These are phyloP conservation scores for Beris morrisii DNA, from an alignment of 2,888 invertebrate species.

Conservation along the genomic window DNA sequence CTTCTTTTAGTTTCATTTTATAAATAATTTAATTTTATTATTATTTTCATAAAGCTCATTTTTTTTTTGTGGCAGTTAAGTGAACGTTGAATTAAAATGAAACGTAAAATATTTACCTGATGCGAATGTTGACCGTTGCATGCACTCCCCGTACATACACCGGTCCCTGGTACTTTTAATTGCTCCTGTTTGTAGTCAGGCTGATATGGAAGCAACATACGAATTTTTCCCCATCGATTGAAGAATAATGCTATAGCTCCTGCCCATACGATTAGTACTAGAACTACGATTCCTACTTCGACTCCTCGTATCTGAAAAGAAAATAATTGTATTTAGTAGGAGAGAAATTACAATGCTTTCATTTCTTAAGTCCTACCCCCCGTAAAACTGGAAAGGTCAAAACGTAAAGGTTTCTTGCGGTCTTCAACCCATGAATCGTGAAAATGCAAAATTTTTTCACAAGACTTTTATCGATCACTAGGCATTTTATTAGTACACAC, in stretches of 20 bases:
- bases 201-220: slow-evolving; percentile 88
- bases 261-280: slow-evolving; percentile 81
- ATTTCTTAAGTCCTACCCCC: too few relatives aligned
- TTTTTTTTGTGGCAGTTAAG: not conserved
- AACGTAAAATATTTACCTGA: slow-evolving; percentile 49
- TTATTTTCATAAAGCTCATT: slow-evolving; percentile 7
- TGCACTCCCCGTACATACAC: slow-evolving; percentile 66
- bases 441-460: too few relatives aligned
- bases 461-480: too few relatives aligned
- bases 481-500: too few relatives aligned
- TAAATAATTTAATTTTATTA: slow-evolving; percentile 7
- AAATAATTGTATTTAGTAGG: not conserved
- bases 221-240: slow-evolving; percentile 86
- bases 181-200: slow-evolving; percentile 89
- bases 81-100: slow-evolving; percentile 1
- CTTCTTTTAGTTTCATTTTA: slow-evolving; percentile 26
- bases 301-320: slow-evolving; percentile 76
- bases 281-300: slow-evolving; percentile 84
- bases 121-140: slow-evolving; percentile 63
- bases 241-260: slow-evolving; percentile 86
- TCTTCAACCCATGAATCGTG: too few relatives aligned
- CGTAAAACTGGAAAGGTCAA: too few relatives aligned
- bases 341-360: not conserved
- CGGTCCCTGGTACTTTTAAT: slow-evolving; percentile 75
- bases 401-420: too few relatives aligned